Evolutionary conservation across 2,113 vertebrate species (phyloP), one percentile per base, ranked within the genome.

Genomic region (Arothron firmamentum): DNA sequence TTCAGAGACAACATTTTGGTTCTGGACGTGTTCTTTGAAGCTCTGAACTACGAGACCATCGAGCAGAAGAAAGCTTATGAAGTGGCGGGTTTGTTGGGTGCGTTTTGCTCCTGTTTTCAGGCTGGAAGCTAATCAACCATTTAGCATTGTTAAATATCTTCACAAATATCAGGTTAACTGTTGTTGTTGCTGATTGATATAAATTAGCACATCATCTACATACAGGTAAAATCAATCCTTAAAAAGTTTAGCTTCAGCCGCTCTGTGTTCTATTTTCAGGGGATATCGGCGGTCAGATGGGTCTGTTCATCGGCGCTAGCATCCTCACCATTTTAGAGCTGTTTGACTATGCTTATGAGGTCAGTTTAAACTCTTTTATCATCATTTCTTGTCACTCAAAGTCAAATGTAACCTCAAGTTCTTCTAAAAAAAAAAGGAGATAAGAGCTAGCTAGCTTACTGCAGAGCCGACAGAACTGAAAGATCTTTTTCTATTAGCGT

Each of bases 61-160:
- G 96, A 99, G 74, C 96, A 98, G 89, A 98, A 96, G 90, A 99
- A 97, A 86, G 96, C 97, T 0, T 99, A 99, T 17, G 96, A 98
- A 85, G 96, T 99, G 47, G 97, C 97, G 59, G 96, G 96, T 61
- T 91, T 99, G 84, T 91, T 99, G 75, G 97, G 97, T 98, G 84
- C 84, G 89, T 65, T 49, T 50, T 13, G 15, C n/a, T 47, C 25
- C 25, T 28, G 2, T 28, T 28, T 7, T 3, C 21, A 2, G 21
- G 21, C 21, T 23, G 21, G 21, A 23, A 23, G 21, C 21, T 23
- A 23, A 23, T 23, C 25, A 28, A 7, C 25, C 25, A 7, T 28
- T 28, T 7, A 28, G 25, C 25, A 28, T 28, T 5, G 25, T 7
- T 28, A 7, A 28, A 28, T 28, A 28, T 28, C 25, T 28, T 5